Percentiles rank a stretch among this genome's conserved stretches.
Conservation (phyloP, 2,888 invertebrate genomes). For the Tachina fera region DNA sequence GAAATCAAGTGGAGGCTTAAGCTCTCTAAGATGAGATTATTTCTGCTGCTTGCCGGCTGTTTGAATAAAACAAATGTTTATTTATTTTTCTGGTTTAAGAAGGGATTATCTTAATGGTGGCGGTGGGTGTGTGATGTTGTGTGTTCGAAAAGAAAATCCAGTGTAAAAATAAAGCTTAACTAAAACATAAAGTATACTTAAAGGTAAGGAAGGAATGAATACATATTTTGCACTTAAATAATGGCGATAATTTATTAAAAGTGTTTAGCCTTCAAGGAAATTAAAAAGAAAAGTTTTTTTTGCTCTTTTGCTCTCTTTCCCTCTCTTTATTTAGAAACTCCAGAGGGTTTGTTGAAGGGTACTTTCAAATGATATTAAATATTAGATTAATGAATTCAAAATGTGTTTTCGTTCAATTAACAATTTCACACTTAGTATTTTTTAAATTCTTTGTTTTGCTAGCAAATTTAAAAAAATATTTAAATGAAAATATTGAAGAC, state of each 20-base stretch:
- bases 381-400: slow-evolving; percentile 8
- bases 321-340: not conserved
- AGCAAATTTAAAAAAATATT: too few species aligned
- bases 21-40: slow-evolving; percentile 55
- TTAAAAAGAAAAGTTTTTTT: not conserved
- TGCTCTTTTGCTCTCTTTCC: not conserved
- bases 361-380: not conserved
- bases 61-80: slow-evolving; percentile 44
- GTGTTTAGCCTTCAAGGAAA: not conserved
- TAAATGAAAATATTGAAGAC: too few species aligned
- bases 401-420: slow-evolving; percentile 25
- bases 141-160: slow-evolving; percentile 24
- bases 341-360: not conserved
- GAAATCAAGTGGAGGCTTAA: slow-evolving; percentile 66
- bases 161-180: slow-evolving; percentile 13
- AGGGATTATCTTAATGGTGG: slow-evolving; percentile 30
- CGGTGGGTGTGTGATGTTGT: not conserved
- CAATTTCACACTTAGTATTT: slow-evolving; percentile 25
- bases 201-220: not conserved
- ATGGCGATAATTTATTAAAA: slow-evolving; percentile 26
- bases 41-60: not conserved
- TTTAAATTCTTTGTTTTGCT: not conserved
- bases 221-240: slow-evolving; percentile 12
- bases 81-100: slow-evolving; percentile 26
- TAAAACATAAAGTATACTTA: not conserved